Base-by-base conservation (phyloP, 2,797 vertebrate species). In the Hemitrygon akajei region DNA sequence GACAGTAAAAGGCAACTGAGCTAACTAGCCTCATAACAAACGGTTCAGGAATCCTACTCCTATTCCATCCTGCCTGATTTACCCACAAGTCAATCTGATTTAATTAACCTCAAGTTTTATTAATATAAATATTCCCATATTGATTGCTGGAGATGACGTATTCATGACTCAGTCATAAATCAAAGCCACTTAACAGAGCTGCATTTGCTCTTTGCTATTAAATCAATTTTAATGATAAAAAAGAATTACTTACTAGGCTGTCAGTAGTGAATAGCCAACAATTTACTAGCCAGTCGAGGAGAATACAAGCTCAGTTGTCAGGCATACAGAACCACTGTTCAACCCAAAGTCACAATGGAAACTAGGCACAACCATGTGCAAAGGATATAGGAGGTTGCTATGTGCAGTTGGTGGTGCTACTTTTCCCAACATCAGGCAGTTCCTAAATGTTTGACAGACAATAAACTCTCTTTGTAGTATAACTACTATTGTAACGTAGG, bases 81-180 rank as follows among this genome's bases (percentile, higher is more conserved):
- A 96, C 96, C 96, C 96, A 96, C 96, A 97, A 97, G 97, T 97
- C 96, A 96, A 93, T 96, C 97, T 98, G 97, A 99, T 98, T 98
- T 98, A 99, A 99, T 99, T 98, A 99, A 98, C 97, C 97, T 94
- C 94, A 95, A 95, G 96, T 97, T 98, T 98, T 98, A 98, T 98
- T 98, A 98, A 99, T 98, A 98, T 97, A 99, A 98, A 98, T 98
- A 98, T 98, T 97, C 97, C 96, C 95, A 97, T 98, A 99, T 99
- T 98, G 98, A 99, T 99, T 96, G 96, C 95, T 96, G 96, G 95
- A 96, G 97, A 97, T 97, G 97, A 98, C 96, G 96, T 96, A 96
- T 96, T 96, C 97, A 97, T 96, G 96, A 96, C 95, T 95, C 94
- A 95, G 95, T 96, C 95, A 96, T 96, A 96, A 96, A 96, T 96